Evolutionary conservation across 2,797 vertebrate species (phyloP).

Genomic region (Xiphophorus birchmanni): DNA sequence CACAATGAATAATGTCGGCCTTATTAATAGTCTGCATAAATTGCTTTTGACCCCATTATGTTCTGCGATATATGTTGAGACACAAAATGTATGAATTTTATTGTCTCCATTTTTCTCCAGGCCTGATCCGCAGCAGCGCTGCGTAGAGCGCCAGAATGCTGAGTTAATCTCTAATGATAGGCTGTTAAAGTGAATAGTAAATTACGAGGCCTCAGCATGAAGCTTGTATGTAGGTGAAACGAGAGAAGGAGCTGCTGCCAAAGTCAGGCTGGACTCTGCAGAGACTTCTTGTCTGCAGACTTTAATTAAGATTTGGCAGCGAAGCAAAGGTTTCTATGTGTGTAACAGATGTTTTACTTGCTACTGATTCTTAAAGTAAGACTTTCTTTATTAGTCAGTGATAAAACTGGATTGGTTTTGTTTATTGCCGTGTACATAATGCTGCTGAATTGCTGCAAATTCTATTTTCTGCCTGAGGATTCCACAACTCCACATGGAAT

Average conservation of each 20-base stretch:
- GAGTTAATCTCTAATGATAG: constrained; percentile 67
- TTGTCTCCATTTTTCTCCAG: constrained; percentile 48
- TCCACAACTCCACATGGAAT: neutral
- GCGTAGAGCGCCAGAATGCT: constrained; percentile 38
- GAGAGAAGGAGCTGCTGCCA: constrained; percentile 47
- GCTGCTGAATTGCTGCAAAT: constrained; percentile 15
- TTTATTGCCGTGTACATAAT: constrained; percentile 5
- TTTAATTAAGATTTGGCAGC: constrained; percentile 69
- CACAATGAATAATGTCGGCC: constrained; percentile 48
- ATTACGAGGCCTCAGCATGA: constrained; percentile 43
- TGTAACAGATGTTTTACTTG: constrained; percentile 40
- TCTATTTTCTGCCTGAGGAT: constrained; percentile 35
- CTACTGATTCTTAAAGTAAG: constrained; percentile 38
- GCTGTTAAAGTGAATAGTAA: constrained; percentile 50
- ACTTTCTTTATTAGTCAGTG: constrained; percentile 33
- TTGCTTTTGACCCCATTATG: constrained; percentile 52
- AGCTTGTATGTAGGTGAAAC: constrained; percentile 56
- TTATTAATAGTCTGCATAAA: constrained; percentile 46
- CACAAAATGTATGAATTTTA: constrained; percentile 51
- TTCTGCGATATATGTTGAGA: constrained; percentile 45
- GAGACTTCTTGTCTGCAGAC: constrained; percentile 44
- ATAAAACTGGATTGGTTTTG: constrained; percentile 11
- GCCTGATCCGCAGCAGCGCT: constrained; percentile 42
- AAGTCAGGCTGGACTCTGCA: constrained; percentile 53
- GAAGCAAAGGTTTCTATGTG: constrained; percentile 31